These are phyloP conservation scores for Bedellia somnulentella DNA, from an alignment of 2,888 invertebrate genomes.

Conservation along the genomic window DNA sequence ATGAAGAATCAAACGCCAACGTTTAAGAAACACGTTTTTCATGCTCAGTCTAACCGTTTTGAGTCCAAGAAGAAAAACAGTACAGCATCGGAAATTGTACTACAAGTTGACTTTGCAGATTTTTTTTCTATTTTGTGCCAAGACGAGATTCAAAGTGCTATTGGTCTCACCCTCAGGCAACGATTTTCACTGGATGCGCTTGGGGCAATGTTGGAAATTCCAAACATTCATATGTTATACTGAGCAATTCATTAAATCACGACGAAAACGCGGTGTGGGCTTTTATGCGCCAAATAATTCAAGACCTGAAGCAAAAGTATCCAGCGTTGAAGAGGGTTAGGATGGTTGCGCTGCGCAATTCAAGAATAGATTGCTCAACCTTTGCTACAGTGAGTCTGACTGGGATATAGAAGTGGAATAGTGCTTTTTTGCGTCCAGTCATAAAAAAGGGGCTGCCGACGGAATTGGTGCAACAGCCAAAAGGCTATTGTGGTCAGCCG, in stretches of 20 bases:
- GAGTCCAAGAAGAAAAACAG: slow-evolving; percentile 2
- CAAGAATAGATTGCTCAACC: slow-evolving; percentile 6
- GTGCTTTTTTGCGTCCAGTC: too few species aligned
- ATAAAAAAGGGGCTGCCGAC: too few species aligned
- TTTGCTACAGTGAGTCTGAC: slow-evolving; percentile 4
- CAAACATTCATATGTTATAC: too few species aligned
- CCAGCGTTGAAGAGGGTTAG: slow-evolving; percentile 4
- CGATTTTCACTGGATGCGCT: slow-evolving; percentile 7
- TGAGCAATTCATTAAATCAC: slow-evolving; percentile 6
- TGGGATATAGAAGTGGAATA: slow-evolving; percentile 8
- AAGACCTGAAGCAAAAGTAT: slow-evolving; percentile 5
- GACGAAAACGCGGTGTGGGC: slow-evolving; percentile 5
- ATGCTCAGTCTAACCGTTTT: slow-evolving; percentile 1
- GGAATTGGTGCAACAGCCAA: too few species aligned
- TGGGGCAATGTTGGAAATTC: too few species aligned
- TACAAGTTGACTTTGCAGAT: slow-evolving; percentile 6
- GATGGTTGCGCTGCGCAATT: slow-evolving; percentile 9
- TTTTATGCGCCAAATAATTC: slow-evolving; percentile 5
- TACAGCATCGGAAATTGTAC: slow-evolving; percentile 2
- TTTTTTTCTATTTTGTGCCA: slow-evolving; percentile 5
- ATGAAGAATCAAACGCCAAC: slow-evolving; percentile 2
- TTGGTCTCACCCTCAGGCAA: slow-evolving; percentile 6
- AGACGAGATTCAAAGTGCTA: slow-evolving; percentile 8
- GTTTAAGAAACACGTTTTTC: slow-evolving; percentile 3
- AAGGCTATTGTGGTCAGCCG: too few species aligned